These are phyloP conservation scores for Elachura formosa DNA, from an alignment of 2,113 vertebrate genomes.

Conservation along the genomic window DNA sequence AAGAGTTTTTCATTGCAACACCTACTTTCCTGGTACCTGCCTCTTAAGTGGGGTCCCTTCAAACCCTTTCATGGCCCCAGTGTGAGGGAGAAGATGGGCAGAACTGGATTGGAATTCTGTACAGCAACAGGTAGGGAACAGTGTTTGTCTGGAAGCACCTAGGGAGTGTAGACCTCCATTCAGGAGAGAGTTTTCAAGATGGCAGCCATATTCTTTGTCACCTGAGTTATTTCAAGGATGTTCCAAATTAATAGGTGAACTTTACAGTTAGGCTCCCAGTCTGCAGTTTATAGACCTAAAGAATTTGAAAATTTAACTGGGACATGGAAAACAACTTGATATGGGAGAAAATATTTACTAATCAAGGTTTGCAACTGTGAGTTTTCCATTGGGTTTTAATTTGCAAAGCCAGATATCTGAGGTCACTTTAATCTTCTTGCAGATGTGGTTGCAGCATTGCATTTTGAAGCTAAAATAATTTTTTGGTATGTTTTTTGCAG, in stretches of 20 bases:
- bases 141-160: background rate
- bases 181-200: background rate
- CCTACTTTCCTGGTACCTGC: background rate
- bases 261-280: background rate
- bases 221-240: background rate
- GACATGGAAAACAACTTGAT: background rate
- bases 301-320: background rate
- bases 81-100: background rate
- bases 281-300: background rate
- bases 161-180: fast-evolving
- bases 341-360: background rate
- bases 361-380: background rate
- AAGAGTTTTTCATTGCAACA: background rate
- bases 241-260: background rate
- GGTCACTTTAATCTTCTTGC: background rate
- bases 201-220: background rate
- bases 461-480: background rate
- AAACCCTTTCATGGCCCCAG: background rate
- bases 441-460: background rate
- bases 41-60: background rate
- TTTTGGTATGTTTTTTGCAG: background rate
- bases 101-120: background rate
- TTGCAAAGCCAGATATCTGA: background rate
- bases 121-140: background rate
- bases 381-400: background rate